Base-by-base conservation (phyloP, 30 jellyfish, hydroid and myxozoan species). In the Turritopsis rubra region DNA sequence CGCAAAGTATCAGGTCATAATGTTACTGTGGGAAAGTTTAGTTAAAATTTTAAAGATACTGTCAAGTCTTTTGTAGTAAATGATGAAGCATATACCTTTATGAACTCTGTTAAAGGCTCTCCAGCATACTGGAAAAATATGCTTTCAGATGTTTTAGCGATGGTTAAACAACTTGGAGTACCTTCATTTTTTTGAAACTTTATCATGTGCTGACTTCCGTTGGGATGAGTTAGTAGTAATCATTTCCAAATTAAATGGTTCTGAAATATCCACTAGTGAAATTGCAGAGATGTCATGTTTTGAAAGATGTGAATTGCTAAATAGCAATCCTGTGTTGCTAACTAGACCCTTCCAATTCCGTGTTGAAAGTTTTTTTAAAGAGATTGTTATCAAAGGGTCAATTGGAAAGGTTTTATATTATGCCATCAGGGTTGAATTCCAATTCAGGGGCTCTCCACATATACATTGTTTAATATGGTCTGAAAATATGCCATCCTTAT, bases 21-120 rank as follows among this genome's bases (percentile, higher is more conserved):
- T 25, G 30, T 66, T n/a, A 66, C 28, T 3, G 76, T 17, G 8
- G 76, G 76, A 22, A 66, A 3, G 76, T 25, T 66, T 22, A 66
- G 76, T 66, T 8, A 66, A 22, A 66, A 17, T 17, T 66, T 66
- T 25, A 66, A 66, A 25, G 76, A 66, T n/a, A 66, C 76, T 66
- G 7, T 66, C 4, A 66, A 66, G 30, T 3, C 8, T 66, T 17
- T 66, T 66, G 7, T n/a, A n/a, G n/a, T n/a, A n/a, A n/a, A n/a
- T n/a, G n/a, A n/a, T n/a, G n/a, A n/a, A n/a, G n/a, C 76, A 25
- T 66, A 66, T 17, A 66, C 8, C 17, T 66, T 66, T 25, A 66
- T 66, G 76, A 66, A 66, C 30, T n/a, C 76, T 66, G 76, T 66
- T 25, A 66, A 66, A 66, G 76, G 76, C 76, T 66, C 76, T 7